Conservation (phyloP, 2,113 vertebrate species). For the Dicaeum eximium region DNA sequence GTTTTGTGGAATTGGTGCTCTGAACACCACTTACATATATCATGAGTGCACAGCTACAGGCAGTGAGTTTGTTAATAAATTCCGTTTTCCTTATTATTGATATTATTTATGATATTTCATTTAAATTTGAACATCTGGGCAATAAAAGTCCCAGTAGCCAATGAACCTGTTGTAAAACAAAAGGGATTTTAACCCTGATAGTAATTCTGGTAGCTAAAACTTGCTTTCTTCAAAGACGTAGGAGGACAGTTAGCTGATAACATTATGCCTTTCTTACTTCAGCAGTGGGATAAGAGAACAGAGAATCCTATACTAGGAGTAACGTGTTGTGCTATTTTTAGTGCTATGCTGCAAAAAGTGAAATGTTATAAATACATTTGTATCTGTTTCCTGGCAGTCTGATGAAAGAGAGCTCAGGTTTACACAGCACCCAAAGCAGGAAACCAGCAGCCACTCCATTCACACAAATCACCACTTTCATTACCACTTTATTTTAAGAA, state of each 20-base stretch:
- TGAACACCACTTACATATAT: not conserved
- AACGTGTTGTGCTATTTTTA: conserved; percentile 5
- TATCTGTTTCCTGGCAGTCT: conserved; percentile 11
- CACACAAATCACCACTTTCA: not conserved
- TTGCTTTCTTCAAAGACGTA: not conserved
- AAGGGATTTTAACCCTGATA: conserved; percentile 13
- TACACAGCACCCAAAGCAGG: not conserved
- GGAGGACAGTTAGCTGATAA: not conserved
- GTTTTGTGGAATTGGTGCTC: conserved; percentile 26
- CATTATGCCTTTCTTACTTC: not conserved
- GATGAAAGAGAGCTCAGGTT: conserved; percentile 14
- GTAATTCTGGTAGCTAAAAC: not conserved
- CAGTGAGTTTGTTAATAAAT: conserved; percentile 43
- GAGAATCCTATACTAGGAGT: not conserved
- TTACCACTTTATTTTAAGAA: not conserved
- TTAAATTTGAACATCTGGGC: not conserved
- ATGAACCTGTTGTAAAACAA: not conserved
- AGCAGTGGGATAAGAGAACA: not conserved
- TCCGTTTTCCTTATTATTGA: conserved; percentile 12
- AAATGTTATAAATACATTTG: conserved; percentile 5
- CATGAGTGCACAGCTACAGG: not conserved
- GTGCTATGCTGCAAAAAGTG: not conserved
- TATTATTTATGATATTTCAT: not conserved
- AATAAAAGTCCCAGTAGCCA: not conserved
- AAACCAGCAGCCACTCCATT: rapidly evolving